phyloP scores from a whole-genome alignment of 2,888 invertebrate species.

The Chrysodeixis includens region DNA sequence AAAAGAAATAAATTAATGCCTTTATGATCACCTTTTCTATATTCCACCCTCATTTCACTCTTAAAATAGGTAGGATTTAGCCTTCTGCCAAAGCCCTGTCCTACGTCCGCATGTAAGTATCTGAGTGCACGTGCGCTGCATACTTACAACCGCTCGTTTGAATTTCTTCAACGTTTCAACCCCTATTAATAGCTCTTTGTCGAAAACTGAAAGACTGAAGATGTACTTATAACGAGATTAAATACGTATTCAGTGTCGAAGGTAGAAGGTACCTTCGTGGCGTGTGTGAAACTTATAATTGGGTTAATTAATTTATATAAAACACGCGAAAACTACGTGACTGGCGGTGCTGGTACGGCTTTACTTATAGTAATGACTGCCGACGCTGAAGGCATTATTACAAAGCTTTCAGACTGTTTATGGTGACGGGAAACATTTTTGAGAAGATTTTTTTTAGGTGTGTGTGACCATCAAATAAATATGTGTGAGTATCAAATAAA shows the following conservation, averaged over 20 bases:
- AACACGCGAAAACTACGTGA: conserved; percentile 54
- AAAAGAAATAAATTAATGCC: too few species aligned
- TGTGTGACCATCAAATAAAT: too few species aligned
- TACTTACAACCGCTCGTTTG: conserved; percentile 69
- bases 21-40: too few species aligned
- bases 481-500: too few species aligned
- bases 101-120: conserved; percentile 46
- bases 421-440: background rate
- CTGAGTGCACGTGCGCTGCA: conserved; percentile 68
- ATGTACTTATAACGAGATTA: conserved; percentile 24
- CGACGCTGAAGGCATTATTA: conserved; percentile 3
- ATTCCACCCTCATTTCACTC: background rate
- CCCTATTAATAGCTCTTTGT: conserved; percentile 71
- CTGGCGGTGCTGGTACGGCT: conserved; percentile 9
- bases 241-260: conserved; percentile 39
- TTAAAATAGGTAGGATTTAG: conserved; percentile 1
- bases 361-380: conserved; percentile 25
- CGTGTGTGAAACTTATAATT: conserved; percentile 52
- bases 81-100: conserved; percentile 31
- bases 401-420: background rate
- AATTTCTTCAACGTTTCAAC: conserved; percentile 71
- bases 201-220: conserved; percentile 43
- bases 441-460: too few species aligned
- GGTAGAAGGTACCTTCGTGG: conserved; percentile 27
- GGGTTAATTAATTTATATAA: conserved; percentile 53